These are phyloP conservation scores for Corythoichthys haematopterus DNA, from an alignment of 2,113 vertebrate species.

Conservation along the genomic window DNA sequence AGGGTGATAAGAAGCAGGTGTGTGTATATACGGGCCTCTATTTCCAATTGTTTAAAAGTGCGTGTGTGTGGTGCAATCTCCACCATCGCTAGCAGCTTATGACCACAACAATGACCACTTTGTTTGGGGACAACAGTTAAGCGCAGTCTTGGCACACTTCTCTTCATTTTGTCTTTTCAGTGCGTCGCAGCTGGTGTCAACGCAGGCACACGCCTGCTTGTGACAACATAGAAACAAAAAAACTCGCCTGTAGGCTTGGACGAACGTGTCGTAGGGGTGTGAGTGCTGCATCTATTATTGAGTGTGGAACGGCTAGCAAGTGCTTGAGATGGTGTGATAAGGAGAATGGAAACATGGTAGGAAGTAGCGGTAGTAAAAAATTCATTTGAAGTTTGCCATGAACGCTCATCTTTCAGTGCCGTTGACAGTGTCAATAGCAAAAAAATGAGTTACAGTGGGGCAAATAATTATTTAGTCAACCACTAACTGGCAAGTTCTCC, in stretches of 20 bases:
- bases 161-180: slow-evolving; percentile 45
- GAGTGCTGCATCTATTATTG: slow-evolving; percentile 48
- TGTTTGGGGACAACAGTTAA: slow-evolving; percentile 72
- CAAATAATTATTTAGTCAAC: too few relatives aligned
- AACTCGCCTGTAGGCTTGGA: slow-evolving; percentile 31
- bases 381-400: too few relatives aligned
- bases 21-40: too few relatives aligned
- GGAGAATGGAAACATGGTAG: slow-evolving; percentile 14
- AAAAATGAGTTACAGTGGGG: too few relatives aligned
- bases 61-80: slow-evolving; percentile 23
- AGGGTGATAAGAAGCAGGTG: slow-evolving; percentile 53
- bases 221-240: slow-evolving; percentile 28
- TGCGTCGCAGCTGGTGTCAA: slow-evolving; percentile 56
- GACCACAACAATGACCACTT: slow-evolving; percentile 55
- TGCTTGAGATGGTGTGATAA: slow-evolving; percentile 41
- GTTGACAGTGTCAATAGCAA: too few relatives aligned
- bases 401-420: too few relatives aligned
- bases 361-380: background rate
- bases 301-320: slow-evolving; percentile 42
- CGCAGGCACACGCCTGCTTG: slow-evolving; percentile 59
- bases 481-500: too few relatives aligned
- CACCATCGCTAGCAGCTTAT: slow-evolving; percentile 31
- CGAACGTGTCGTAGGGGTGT: slow-evolving; percentile 24
- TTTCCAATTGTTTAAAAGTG: background rate
- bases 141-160: slow-evolving; percentile 53